Conservation (phyloP, 2,113 vertebrate genomes). For the Engystomops pustulosus region DNA sequence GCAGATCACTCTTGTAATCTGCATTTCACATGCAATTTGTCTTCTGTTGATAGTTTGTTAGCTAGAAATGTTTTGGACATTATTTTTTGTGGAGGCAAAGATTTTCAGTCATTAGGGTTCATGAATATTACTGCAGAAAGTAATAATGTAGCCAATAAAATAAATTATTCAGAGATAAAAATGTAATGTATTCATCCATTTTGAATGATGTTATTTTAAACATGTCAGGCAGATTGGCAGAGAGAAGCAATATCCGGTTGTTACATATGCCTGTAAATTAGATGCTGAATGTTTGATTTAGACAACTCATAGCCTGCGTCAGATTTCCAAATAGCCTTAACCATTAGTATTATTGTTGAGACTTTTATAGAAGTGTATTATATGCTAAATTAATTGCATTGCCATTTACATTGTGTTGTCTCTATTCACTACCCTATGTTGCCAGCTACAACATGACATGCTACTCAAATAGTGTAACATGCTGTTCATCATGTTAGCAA, state of each 20-base stretch:
- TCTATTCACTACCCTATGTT: too few relatives aligned
- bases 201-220: not conserved
- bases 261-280: not conserved
- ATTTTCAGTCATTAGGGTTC: not conserved
- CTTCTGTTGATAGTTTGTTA: not conserved
- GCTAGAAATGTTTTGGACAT: not conserved
- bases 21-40: not conserved
- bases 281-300: not conserved
- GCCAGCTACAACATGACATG: too few relatives aligned
- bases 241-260: not conserved
- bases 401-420: too few relatives aligned
- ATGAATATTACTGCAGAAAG: not conserved
- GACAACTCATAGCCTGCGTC: not conserved
- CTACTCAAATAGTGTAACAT: too few relatives aligned
- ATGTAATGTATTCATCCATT: not conserved
- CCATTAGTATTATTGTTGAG: too few relatives aligned
- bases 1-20: not conserved
- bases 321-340: not conserved
- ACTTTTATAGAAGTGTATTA: too few relatives aligned
- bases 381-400: too few relatives aligned
- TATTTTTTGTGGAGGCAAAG: not conserved
- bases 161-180: conserved; percentile 1
- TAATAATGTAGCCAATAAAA: not conserved
- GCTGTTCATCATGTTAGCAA: too few relatives aligned
- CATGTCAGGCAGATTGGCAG: not conserved